Percentiles rank a stretch among this genome's conserved stretches.
Conservation (phyloP, 35 echinoderm and acorn worm genomes). For the Apostichopus parvimensis region DNA sequence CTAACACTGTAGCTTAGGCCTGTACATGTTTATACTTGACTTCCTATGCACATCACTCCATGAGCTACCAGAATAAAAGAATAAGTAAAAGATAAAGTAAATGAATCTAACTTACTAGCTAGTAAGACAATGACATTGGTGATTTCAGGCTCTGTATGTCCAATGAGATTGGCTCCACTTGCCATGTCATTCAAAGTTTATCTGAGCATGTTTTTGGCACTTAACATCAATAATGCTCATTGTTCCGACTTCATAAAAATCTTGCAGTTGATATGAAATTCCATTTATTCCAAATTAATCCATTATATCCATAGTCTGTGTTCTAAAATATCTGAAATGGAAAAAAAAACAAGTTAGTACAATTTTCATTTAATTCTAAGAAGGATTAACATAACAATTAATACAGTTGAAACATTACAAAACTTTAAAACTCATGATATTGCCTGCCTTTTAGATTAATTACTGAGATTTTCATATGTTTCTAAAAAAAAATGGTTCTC, state of each 20-base stretch:
- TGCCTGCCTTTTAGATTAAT: too few relatives aligned
- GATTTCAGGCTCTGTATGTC: constrained; percentile 26
- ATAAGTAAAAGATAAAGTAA: too few relatives aligned
- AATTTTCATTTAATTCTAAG: too few relatives aligned
- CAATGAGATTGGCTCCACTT: constrained; percentile 18
- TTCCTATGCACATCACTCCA: background rate
- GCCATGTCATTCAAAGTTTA: background rate
- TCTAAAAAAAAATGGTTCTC: too few relatives aligned
- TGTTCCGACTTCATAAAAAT: background rate
- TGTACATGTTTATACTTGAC: background rate
- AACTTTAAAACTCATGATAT: too few relatives aligned
- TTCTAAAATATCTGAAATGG: background rate
- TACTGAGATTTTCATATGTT: too few relatives aligned
- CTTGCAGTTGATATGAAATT: background rate
- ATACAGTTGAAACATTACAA: too few relatives aligned
- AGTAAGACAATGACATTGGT: background rate
- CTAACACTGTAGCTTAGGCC: background rate
- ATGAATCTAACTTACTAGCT: constrained; percentile 19
- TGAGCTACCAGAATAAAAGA: background rate
- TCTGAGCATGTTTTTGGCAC: background rate
- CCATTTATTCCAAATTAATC: background rate
- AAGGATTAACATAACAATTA: too few relatives aligned
- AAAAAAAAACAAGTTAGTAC: too few relatives aligned
- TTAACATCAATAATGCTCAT: background rate
- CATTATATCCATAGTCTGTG: background rate